Evolutionary conservation across 2,797 vertebrate genomes (phyloP).

Genomic region (Pterois miles): DNA sequence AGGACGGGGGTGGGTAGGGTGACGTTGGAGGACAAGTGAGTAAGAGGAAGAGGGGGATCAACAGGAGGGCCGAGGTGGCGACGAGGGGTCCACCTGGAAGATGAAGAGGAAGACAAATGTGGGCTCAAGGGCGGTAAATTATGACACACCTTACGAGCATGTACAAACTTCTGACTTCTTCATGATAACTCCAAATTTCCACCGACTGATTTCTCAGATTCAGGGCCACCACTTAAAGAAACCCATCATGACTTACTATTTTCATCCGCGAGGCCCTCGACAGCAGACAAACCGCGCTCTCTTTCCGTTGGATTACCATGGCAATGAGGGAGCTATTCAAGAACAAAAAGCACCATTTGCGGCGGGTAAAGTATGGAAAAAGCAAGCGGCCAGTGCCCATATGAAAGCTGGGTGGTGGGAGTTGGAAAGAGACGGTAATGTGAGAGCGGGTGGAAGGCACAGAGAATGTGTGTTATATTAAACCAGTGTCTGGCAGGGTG

Average conservation of each 20-base stretch:
- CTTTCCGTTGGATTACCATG: conserved; percentile 79
- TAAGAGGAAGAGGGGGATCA: conserved; percentile 62
- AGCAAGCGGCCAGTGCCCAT: conserved; percentile 66
- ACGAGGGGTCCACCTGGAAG: conserved; percentile 41
- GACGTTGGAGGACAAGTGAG: conserved; percentile 67
- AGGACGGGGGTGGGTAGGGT: conserved; percentile 46
- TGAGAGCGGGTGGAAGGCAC: conserved; percentile 71
- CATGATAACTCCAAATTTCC: conserved; percentile 23
- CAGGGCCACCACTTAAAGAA: conserved; percentile 67
- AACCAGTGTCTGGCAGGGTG: conserved; percentile 75
- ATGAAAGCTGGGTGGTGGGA: conserved; percentile 73
- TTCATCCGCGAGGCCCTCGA: conserved; percentile 70
- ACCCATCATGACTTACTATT: conserved; percentile 70
- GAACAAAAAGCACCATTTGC: conserved; percentile 78
- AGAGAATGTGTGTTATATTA: conserved; percentile 80
- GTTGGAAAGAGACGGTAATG: conserved; percentile 78
- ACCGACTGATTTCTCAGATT: conserved; percentile 45
- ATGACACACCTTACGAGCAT: not conserved
- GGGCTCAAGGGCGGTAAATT: not conserved
- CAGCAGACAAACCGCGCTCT: conserved; percentile 71
- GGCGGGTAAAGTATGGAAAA: conserved; percentile 75
- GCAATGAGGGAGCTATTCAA: conserved; percentile 81
- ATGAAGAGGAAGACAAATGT: conserved; percentile 2
- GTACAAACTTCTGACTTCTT: conserved; percentile 8
- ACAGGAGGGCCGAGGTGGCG: conserved; percentile 32